phyloP scores from a whole-genome alignment of 2,797 vertebrate genomes.

The Poeciliopsis paucimaculata region DNA sequence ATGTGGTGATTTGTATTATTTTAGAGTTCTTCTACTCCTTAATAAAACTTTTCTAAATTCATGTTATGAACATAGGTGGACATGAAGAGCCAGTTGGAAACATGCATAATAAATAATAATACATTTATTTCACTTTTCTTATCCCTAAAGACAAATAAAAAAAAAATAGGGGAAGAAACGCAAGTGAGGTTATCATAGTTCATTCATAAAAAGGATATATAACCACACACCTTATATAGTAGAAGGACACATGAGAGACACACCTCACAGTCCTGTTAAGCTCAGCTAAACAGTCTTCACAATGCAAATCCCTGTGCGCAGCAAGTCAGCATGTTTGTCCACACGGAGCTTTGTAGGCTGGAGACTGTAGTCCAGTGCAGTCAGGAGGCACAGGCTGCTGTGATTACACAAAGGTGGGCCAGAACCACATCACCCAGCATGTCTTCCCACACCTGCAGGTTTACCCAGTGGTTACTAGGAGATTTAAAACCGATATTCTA shows the following conservation, averaged over 20 bases:
- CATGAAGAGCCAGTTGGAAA: background rate
- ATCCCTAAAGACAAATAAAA: background rate
- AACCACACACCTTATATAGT: slow-evolving; percentile 30
- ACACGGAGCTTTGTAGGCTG: slow-evolving; percentile 62
- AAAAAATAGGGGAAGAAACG: background rate
- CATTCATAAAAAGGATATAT: slow-evolving; percentile 17
- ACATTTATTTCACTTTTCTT: background rate
- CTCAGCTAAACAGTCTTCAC: slow-evolving; percentile 82
- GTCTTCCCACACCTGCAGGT: slow-evolving; percentile 40
- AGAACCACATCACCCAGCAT: slow-evolving; percentile 71
- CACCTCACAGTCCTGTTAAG: slow-evolving; percentile 76
- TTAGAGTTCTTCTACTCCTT: background rate
- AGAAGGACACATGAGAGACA: slow-evolving; percentile 45
- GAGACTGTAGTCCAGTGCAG: slow-evolving; percentile 66
- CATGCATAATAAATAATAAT: background rate
- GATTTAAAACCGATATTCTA: slow-evolving; percentile 49
- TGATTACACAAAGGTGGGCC: slow-evolving; percentile 36
- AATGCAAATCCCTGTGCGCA: slow-evolving; percentile 78
- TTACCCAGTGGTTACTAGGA: slow-evolving; percentile 58
- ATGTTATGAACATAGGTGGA: background rate
- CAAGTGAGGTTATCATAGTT: background rate
- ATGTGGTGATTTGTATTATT: background rate
- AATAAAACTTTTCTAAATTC: background rate
- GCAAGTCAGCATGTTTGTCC: slow-evolving; percentile 81
- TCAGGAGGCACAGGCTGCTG: slow-evolving; percentile 43